These are phyloP conservation scores for Glossophaga mutica DNA, from an alignment of 2,797 vertebrate genomes.

Conservation along the genomic window DNA sequence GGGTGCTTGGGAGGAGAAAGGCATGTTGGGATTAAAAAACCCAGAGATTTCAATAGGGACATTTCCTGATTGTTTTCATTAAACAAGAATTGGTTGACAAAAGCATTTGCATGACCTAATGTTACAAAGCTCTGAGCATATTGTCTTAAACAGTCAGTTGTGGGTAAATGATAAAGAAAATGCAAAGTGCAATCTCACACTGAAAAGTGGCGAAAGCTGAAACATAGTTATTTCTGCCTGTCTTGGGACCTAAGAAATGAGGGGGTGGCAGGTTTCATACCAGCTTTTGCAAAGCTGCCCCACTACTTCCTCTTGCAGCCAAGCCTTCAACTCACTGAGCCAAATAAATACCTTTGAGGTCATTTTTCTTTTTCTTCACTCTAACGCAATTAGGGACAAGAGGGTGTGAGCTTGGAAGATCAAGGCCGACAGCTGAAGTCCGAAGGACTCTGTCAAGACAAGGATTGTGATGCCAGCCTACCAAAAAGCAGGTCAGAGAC, in stretches of 20 bases:
- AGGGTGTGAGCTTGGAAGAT: conserved; percentile 37
- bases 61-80: no score
- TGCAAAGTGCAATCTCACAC: neutral
- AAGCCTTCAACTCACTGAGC: neutral
- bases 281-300: neutral
- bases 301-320: neutral
- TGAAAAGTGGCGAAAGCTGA: neutral
- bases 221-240: neutral
- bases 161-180: neutral
- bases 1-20: neutral
- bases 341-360: conserved; percentile 15
- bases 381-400: conserved; percentile 31
- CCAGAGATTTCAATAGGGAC: neutral
- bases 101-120: neutral
- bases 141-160: neutral
- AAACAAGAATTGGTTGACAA: neutral
- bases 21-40: neutral
- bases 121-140: neutral
- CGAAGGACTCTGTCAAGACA: conserved; percentile 61
- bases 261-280: neutral
- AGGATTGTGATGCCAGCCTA: neutral
- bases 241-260: neutral
- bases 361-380: conserved; percentile 19
- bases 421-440: conserved; percentile 45
- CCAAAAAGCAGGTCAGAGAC: conserved; percentile 48